A percentile compares a stretch with the other conserved stretches of the same genome.
These are phyloP conservation scores for Doris montereyensis DNA, from an alignment of 2,888 invertebrate species.

Conservation along the genomic window DNA sequence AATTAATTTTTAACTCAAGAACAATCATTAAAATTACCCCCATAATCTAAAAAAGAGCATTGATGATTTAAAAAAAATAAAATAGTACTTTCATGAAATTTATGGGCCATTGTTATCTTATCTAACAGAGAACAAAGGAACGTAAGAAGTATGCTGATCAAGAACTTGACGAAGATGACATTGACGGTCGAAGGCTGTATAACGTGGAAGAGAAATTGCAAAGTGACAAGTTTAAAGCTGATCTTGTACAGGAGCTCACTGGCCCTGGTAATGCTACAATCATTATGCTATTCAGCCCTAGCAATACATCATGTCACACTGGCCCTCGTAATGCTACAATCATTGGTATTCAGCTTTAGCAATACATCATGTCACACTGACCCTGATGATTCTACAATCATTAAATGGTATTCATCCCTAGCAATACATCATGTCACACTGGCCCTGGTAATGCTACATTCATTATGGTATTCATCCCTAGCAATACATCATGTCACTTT, in stretches of 20 bases:
- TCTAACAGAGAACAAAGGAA: conserved; percentile 82
- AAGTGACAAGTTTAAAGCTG: conserved; percentile 80
- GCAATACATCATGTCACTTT: too few relatives aligned
- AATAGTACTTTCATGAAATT: background rate
- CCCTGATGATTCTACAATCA: too few relatives aligned
- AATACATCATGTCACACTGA: too few relatives aligned
- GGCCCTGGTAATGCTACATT: conserved; percentile 83
- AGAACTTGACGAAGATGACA: conserved; percentile 85
- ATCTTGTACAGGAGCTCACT: conserved; percentile 89
- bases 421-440: too few relatives aligned
- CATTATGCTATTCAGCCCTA: too few relatives aligned
- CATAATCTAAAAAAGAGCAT: background rate
- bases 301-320: too few relatives aligned
- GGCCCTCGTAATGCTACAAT: conserved; percentile 82
- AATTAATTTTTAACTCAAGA: background rate
- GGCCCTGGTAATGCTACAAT: conserved; percentile 83
- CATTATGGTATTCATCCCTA: too few relatives aligned
- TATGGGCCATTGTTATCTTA: too few relatives aligned
- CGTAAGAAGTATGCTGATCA: conserved; percentile 94
- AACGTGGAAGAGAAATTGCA: conserved; percentile 93
- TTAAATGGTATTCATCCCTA: too few relatives aligned
- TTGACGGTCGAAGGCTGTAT: conserved; percentile 89
- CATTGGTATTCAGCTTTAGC: too few relatives aligned
- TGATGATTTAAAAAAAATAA: background rate
- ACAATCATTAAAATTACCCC: background rate